Base-by-base conservation (phyloP, 2,888 invertebrate species). In the Xanthia icteritia region DNA sequence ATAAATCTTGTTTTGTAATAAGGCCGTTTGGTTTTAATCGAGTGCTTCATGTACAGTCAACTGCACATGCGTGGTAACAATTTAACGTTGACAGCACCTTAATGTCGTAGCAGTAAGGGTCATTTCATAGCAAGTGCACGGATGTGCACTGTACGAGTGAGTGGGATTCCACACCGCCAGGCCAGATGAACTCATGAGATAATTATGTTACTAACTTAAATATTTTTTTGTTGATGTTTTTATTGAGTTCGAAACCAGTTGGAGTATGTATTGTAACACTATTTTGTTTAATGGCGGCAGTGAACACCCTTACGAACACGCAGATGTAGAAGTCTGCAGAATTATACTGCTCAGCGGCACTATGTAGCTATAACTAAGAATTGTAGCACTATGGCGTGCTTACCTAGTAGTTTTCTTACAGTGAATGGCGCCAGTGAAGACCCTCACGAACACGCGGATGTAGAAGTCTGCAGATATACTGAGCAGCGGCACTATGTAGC, bases 391-490 rank as follows among this genome's bases (percentile, higher is more conserved):
- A 23, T 6, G 2, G 36, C 20, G 64, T 76, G 71, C 89, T 92
- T 91, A 98, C 98, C 98, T 98, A 69, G 98, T 98, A 66, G 98
- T 98, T 89, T 97, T 97, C 96, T 99, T 99, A 90, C 99, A 99
- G 88, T 98, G 97, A 63, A 97, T 96, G 72, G 98, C 98, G 58
- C 99, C 98, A 0, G 98, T 97, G 89, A 97, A 97, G 0, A 99
- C 97, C 89, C 98, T 97, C 1, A 99, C 99, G 93, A 99, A 99
- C 15, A 99, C 98, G 79, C 99, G 97, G 60, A 99, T 97, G 93
- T 99, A 99, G 96, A 99, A 99, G 94, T 99, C 99, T 0, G 98
- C 99, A 39, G 99, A 99, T 84, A 99, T 94, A 45, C 99, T 99
- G 5, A 99, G 93, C 64, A 99, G 92, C 0, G 99, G 99, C 63